Base-by-base conservation (phyloP, 2,888 invertebrate genomes). In the Labia minor region DNA sequence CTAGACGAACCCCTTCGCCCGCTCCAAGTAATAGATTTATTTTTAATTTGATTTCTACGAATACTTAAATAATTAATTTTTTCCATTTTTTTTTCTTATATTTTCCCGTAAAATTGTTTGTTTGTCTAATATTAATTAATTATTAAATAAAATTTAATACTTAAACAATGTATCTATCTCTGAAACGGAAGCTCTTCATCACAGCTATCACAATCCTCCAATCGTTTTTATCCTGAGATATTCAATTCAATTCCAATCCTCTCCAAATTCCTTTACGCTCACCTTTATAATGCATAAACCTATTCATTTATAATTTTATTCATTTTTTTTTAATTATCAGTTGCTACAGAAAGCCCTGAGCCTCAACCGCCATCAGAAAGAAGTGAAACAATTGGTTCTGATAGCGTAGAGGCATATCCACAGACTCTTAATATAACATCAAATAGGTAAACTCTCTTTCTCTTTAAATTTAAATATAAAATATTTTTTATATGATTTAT, bases 341-440 rank as follows among this genome's bases (percentile, higher is more conserved):
- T 49, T 14, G n/a, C 65, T 20, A n/a, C 19, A 8, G 61, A 26
- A 37, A 61, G 19, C 20, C 37, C 14, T 14, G 20, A 66, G 18
- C 65, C 66, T 37, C 70, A 70, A 64, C 70, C 69, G 26, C 68
- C 68, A 14, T 69, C 71, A 4, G 71, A 72, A 63, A 66, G 73
- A 37, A 73, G 73, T 69, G 73, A 73, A 65, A 73, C 73, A 1
- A 73, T 73, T 61, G 73, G 73, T 1, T 73, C 73, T 21, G 73
- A 73, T 64, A 70, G 67, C 61, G 71, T 72, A 4, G 71, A 70
- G 8, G 69, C 68, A n/a, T 69, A 62, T 49, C 63, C 37, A 14
- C 70, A 67, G 3, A 16, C 64, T 3, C 19, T 66, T n/a, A 19
- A 62, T n/a, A 26, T 3, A 6, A 26, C 26, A 6, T 10, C 49